Percentiles rank a stretch among this genome's conserved stretches.
These are phyloP conservation scores for Ophion ellenae DNA, from an alignment of 2,888 invertebrate species.

Conservation along the genomic window DNA sequence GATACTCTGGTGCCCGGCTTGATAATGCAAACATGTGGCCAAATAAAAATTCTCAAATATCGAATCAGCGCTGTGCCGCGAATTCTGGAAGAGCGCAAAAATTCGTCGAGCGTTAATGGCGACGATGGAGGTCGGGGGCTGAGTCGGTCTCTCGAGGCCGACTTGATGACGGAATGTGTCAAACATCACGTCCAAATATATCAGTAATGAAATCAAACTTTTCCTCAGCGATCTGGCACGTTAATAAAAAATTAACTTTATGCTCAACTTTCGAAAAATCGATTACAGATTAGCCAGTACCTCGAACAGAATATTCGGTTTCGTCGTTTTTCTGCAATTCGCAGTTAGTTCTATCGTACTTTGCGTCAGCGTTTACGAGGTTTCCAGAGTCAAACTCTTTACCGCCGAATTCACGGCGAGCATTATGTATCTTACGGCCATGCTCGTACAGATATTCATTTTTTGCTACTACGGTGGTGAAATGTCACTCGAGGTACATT, in stretches of 20 bases:
- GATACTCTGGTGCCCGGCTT: conserved; percentile 74
- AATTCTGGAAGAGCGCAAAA: conserved; percentile 7
- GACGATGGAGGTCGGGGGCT: neutral
- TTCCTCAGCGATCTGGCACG: too few species aligned
- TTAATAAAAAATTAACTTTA: too few species aligned
- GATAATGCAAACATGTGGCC: conserved; percentile 70
- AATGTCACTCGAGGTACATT: conserved; percentile 58
- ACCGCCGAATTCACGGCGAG: conserved; percentile 61
- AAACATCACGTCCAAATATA: conserved; percentile 63
- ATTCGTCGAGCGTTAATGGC: neutral
- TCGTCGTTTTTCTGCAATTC: conserved; percentile 64
- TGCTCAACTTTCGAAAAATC: neutral
- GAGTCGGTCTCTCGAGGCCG: conserved; percentile 30
- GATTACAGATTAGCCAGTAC: conserved; percentile 4
- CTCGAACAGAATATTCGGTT: conserved; percentile 62
- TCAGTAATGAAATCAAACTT: conserved; percentile 36
- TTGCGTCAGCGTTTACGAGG: conserved; percentile 68
- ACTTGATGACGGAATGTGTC: conserved; percentile 60
- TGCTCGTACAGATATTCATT: conserved; percentile 70
- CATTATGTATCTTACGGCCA: conserved; percentile 60
- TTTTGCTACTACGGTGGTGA: conserved; percentile 61
- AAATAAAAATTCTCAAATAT: conserved; percentile 75
- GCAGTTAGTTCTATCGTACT: conserved; percentile 66
- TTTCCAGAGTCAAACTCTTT: conserved; percentile 64
- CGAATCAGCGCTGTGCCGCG: conserved; percentile 64